A percentile compares a stretch with the other conserved stretches of the same genome.
Evolutionary conservation across 1,140 invertebrate species (phyloP).

Genomic region (Magallana gigas): DNA sequence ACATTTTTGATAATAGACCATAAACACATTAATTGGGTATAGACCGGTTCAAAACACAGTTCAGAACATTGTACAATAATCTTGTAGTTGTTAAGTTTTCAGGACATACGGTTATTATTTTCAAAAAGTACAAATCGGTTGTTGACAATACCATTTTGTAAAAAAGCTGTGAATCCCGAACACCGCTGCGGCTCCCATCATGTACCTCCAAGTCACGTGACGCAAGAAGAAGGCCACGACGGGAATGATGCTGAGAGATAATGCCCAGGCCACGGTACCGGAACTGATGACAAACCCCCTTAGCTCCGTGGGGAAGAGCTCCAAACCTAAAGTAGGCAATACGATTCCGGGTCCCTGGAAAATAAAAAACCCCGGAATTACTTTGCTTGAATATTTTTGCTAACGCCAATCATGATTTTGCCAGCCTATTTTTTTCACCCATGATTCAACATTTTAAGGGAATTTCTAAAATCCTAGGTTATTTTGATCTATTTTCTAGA

Average conservation of each 20-base stretch:
- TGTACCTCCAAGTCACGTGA: conserved; percentile 53
- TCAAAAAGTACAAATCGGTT: not conserved
- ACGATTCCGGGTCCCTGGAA: conserved; percentile 51
- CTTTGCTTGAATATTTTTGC: too few species aligned
- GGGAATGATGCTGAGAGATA: conserved; percentile 34
- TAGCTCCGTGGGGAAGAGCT: conserved; percentile 45
- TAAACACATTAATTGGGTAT: too few species aligned
- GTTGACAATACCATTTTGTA: conserved; percentile 48
- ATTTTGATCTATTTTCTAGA: too few species aligned
- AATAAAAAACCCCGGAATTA: not conserved
- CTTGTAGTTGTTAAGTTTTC: too few species aligned
- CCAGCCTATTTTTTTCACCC: too few species aligned
- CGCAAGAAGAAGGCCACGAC: conserved; percentile 50
- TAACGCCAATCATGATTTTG: too few species aligned
- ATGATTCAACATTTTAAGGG: too few species aligned
- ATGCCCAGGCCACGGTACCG: conserved; percentile 41
- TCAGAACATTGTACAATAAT: too few species aligned
- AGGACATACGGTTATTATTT: too few species aligned
- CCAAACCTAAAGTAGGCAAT: conserved; percentile 46
- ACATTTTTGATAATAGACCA: too few species aligned
- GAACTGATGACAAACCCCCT: conserved; percentile 33
- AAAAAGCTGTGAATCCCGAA: conserved; percentile 37
- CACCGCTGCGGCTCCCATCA: conserved; percentile 3
- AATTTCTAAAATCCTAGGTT: too few species aligned
- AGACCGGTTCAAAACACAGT: too few species aligned